Base-by-base conservation (phyloP, 2,113 vertebrate species). In the Epinephelus moara region DNA sequence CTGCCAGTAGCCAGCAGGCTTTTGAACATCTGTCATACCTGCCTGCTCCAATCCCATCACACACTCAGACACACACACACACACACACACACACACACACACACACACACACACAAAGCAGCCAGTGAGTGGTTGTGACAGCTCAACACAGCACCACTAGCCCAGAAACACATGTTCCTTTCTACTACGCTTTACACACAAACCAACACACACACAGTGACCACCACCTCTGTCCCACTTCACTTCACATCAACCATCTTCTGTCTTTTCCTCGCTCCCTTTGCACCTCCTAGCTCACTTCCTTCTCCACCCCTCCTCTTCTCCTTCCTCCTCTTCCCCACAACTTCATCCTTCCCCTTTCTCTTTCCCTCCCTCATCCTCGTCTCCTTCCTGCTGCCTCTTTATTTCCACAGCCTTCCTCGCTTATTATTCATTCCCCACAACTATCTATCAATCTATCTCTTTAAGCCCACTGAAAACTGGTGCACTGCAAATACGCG, bases 1-100 rank as follows among this genome's bases (percentile, higher is more conserved):
- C 27, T 37, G 67, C 63, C 67, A 62, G 81, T 60, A 81, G 90
- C 89, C 86, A 89, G 82, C 80, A 89, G 91, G 82, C 81, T 81
- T 76, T 64, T 67, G 76, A 90, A 88, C 90, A 93, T 88, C 87
- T 92, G 88, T 87, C 91, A 85, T 82, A 91, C 81, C 86, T 94
- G 91, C 84, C 90, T 91, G 81, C 76, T 90, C 75, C 81, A 50
- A 91, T 91, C 72, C 45, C 61, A 83, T 92, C 88, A 76, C 62
- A 23, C 17, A 62, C 18, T 12, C 10, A 19, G 15, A 37, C 10
- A 19, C 9, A 69, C 72, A 68, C 72, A 27, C 27, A 27, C 27
- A 27, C 27, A 27, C 27, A 27, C 88, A 76, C 62, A 23, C 64
- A 56, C 63, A 75, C 62, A 70, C 72, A 64, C 63, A 42, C 60